Percentiles rank a stretch among this genome's conserved stretches.
Evolutionary conservation across 2,888 invertebrate species (phyloP).

Genomic region (Oscheius sp.): DNA sequence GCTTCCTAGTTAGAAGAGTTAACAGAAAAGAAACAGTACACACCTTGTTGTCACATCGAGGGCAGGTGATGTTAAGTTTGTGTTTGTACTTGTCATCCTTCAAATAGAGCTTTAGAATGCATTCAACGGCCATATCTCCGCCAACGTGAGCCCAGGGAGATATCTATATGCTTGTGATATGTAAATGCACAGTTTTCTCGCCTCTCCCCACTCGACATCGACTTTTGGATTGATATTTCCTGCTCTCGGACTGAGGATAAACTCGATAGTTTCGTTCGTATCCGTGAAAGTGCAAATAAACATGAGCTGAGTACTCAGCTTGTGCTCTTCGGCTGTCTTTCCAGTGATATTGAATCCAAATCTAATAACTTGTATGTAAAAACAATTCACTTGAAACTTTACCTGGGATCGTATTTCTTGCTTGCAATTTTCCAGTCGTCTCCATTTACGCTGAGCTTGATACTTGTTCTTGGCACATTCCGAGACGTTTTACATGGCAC

Average conservation of each 20-base stretch:
- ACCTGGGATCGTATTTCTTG: slow-evolving; percentile 43
- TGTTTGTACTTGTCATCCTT: slow-evolving; percentile 31
- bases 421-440: slow-evolving; percentile 42
- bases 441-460: slow-evolving; percentile 45
- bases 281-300: slow-evolving; percentile 4
- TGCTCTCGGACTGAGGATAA: slow-evolving; percentile 37
- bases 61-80: slow-evolving; percentile 41
- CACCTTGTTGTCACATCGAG: slow-evolving; percentile 39
- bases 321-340: slow-evolving; percentile 30
- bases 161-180: slow-evolving; percentile 9
- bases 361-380: slow-evolving; percentile 28
- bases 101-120: slow-evolving; percentile 22
- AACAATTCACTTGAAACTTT: background rate
- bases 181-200: background rate
- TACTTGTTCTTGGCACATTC: slow-evolving; percentile 35
- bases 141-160: slow-evolving; percentile 50
- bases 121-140: slow-evolving; percentile 38
- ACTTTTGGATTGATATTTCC: slow-evolving; percentile 26
- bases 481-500: slow-evolving; percentile 48
- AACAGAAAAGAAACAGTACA: background rate
- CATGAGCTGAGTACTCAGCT: slow-evolving; percentile 19
- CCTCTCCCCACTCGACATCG: slow-evolving; percentile 45
- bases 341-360: slow-evolving; percentile 43
- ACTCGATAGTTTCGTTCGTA: slow-evolving; percentile 7
- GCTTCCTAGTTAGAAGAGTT: background rate